Evolutionary conservation across 2,797 vertebrate genomes (phyloP), one percentile per base, ranked within the genome.

Genomic region (Ctenopoma kingsleyae): DNA sequence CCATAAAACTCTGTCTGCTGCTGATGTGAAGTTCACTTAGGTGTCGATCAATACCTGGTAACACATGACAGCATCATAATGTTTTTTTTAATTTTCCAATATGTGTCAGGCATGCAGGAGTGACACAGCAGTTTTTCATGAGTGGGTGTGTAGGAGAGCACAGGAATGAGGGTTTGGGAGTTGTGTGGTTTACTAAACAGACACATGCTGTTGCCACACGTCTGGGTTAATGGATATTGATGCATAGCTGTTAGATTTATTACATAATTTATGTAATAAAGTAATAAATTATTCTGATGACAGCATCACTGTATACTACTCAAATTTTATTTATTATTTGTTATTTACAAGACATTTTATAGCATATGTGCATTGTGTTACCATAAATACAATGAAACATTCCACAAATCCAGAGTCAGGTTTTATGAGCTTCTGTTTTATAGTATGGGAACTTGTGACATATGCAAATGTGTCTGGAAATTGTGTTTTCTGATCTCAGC

Each of bases 41-140:
- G 19, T 3, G 71, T 71, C 72, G 40, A 88, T 90, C 83, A 86
- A 89, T 89, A 86, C 71, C 43, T 76, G 76, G 77, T 80, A 67
- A 38, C 11, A 36, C 3, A 38, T 60, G 67, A 85, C 74, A 59
- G 71, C 49, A 50, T 70, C 19, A 38, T 80, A 74, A 83, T 64
- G 64, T 81, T 59, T 77, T 71, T 68, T 69, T 75, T n/a, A n/a
- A 68, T 72, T 80, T 74, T 73, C 66, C 67, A 71, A 71, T 78
- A 53, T 43, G 60, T 15, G 13, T 56, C 19, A 0, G 25, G 16
- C 12, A 59, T 36, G 67, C 41, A 41, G 71, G 62, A 71, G 62
- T 47, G 56, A 63, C 73, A 56, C 56, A 19, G 53, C 62, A 55
- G 71, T 55, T 75, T 63, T 20, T 57, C 48, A 68, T 25, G 38